A percentile compares a stretch with the other conserved stretches of the same genome.
Conservation (phyloP, 2,888 invertebrate genomes). For the Drosophila cognata region DNA sequence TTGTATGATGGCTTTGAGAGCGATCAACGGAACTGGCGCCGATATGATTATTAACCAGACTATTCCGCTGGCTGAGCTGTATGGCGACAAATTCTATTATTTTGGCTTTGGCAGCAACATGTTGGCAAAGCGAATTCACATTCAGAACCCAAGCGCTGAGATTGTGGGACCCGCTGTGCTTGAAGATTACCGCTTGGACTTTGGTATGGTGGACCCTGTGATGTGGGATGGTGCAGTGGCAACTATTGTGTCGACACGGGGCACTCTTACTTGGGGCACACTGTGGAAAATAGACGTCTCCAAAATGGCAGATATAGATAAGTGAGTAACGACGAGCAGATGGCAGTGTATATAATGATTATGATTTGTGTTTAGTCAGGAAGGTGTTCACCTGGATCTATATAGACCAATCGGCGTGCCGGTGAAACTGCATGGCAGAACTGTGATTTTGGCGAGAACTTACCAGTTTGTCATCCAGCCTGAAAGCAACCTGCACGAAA, state of each 20-base stretch:
- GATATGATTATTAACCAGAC: slow-evolving; percentile 5
- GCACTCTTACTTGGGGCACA: slow-evolving; percentile 88
- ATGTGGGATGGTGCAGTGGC: slow-evolving; percentile 93
- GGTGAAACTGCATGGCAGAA: slow-evolving; percentile 85
- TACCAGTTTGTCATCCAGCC: slow-evolving; percentile 89
- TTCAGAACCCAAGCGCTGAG: slow-evolving; percentile 91
- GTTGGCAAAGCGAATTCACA: slow-evolving; percentile 90
- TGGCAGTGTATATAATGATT: neutral
- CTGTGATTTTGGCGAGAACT: slow-evolving; percentile 87
- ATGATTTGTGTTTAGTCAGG: slow-evolving; percentile 67
- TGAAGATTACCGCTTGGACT: slow-evolving; percentile 89
- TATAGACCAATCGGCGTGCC: slow-evolving; percentile 88
- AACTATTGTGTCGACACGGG: slow-evolving; percentile 88
- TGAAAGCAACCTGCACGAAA: slow-evolving; percentile 75
- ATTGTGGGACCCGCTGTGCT: slow-evolving; percentile 89
- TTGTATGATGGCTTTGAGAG: neutral
- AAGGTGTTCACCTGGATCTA: slow-evolving; percentile 85
- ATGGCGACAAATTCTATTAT: slow-evolving; percentile 88
- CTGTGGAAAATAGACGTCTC: slow-evolving; percentile 90
- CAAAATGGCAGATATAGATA: slow-evolving; percentile 89
- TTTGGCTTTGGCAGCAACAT: slow-evolving; percentile 97
- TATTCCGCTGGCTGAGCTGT: slow-evolving; percentile 43
- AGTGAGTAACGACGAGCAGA: slow-evolving; percentile 85
- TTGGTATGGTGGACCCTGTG: slow-evolving; percentile 87
- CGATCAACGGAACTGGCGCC: neutral